Conservation (phyloP, 2,888 invertebrate species). For the Leptinotarsa rubiginosa region DNA sequence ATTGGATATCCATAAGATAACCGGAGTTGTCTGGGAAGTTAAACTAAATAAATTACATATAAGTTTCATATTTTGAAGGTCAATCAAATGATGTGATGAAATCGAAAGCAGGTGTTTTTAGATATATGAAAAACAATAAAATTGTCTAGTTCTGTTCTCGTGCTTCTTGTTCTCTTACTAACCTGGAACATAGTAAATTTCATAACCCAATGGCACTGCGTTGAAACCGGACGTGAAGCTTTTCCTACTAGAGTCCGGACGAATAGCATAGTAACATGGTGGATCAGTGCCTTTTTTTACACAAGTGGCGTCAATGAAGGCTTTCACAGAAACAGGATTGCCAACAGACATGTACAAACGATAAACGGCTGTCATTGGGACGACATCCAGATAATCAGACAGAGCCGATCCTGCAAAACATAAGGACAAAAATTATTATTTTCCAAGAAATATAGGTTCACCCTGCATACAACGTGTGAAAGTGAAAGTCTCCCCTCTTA, state of each 20-base stretch:
- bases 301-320: constrained; percentile 52
- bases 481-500: no score
- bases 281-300: constrained; percentile 45
- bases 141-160: no score
- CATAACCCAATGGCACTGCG: constrained; percentile 35
- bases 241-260: constrained; percentile 14
- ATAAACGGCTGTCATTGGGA: constrained; percentile 55
- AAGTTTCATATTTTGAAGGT: no score
- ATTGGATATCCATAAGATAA: no score
- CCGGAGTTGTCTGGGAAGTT: no score
- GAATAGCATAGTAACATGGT: constrained; percentile 46
- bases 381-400: constrained; percentile 52
- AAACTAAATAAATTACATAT: no score
- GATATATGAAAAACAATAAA: no score
- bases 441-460: no score
- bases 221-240: constrained; percentile 32
- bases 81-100: no score
- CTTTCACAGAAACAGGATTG: constrained; percentile 54
- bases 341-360: constrained; percentile 55
- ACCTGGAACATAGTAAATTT: constrained; percentile 37
- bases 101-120: no score
- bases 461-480: no score
- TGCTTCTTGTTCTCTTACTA: not conserved
- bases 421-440: not conserved
- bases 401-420: constrained; percentile 48